Base-by-base conservation (phyloP, 2,113 vertebrate species). In the Microcebus tavaratra region DNA sequence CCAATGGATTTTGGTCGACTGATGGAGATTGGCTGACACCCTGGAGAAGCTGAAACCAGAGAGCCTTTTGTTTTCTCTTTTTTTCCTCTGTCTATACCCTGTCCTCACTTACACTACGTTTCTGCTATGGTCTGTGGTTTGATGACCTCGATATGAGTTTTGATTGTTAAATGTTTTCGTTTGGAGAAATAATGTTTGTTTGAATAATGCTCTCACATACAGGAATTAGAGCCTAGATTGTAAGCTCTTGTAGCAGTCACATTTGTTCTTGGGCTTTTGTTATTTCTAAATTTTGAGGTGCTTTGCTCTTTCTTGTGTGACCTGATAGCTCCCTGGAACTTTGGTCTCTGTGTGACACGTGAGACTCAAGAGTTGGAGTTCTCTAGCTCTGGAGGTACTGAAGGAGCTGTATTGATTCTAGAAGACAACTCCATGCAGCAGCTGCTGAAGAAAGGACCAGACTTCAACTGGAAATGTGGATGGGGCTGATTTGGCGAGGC, bases 31-130 rank as follows among this genome's bases (percentile, higher is more conserved):
- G 97, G 97, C 96, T 84, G 95, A 95, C 94, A 45, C 94, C 97
- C 94, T 25, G 88, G 96, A 95, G 97, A 88, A 96, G 96, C 96
- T 82, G 97, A 90, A 92, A 90, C 95, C 97, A 91, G 97, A 96
- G 96, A 94, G 96, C 95, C 95, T 95, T 94, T 93, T 90, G 90
- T 94, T 92, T 67, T 12, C 88, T 57, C 70, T 61, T 68, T 23
- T 61, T 61, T 59, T 13, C n/a, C 42, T 65, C 50, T 45, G 72
- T 97, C 92, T 84, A 3, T 63, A 2, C 79, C 88, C 88, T 94
- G 94, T 92, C 67, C 90, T 94, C 92, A 90, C 75, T 91, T 68
- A 96, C 96, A 97, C 97, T 97, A 88, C 94, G 92, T 97, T 95
- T 95, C 96, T 59, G 95, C 97, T 91, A 25, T 84, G 92, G 91